phyloP scores from a whole-genome alignment of 2,797 vertebrate species.

The Salarias fasciatus region DNA sequence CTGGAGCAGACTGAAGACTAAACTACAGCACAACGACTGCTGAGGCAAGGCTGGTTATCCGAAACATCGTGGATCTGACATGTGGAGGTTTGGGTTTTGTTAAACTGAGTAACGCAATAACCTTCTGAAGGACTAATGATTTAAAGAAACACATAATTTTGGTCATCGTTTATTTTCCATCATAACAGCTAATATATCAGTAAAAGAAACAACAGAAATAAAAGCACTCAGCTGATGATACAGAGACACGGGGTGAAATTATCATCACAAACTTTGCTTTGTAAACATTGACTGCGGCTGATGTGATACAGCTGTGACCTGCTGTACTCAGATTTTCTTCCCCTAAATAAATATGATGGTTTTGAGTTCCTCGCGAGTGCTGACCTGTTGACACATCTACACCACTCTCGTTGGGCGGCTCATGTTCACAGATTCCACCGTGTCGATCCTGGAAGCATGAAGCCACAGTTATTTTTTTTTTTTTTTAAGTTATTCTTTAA shows the following conservation, averaged over 20 bases:
- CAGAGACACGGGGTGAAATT: not conserved
- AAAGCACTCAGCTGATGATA: not conserved
- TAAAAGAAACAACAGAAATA: not conserved
- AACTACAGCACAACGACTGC: too few species aligned
- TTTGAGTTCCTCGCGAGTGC: not conserved
- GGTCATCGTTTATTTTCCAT: not conserved
- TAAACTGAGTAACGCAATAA: too few species aligned
- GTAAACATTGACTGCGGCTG: not conserved
- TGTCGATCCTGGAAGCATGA: not conserved
- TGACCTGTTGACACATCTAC: constrained; percentile 1
- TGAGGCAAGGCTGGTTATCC: too few species aligned
- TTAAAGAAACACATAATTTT: too few species aligned
- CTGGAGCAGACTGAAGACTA: too few species aligned
- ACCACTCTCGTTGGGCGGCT: not conserved
- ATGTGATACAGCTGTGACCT: not conserved
- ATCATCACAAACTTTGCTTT: not conserved
- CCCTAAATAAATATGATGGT: not conserved
- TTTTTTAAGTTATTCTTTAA: constrained; percentile 1
- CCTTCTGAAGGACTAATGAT: too few species aligned
- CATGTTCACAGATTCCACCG: constrained; percentile 1
- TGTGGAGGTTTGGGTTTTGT: too few species aligned
- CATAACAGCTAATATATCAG: not conserved
- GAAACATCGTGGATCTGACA: too few species aligned
- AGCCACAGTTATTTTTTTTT: not conserved
- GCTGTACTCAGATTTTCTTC: not conserved